Percentiles rank a stretch among this genome's conserved stretches.
These are phyloP conservation scores for Antheraea yamamai DNA, from an alignment of 2,888 invertebrate species.

Conservation along the genomic window DNA sequence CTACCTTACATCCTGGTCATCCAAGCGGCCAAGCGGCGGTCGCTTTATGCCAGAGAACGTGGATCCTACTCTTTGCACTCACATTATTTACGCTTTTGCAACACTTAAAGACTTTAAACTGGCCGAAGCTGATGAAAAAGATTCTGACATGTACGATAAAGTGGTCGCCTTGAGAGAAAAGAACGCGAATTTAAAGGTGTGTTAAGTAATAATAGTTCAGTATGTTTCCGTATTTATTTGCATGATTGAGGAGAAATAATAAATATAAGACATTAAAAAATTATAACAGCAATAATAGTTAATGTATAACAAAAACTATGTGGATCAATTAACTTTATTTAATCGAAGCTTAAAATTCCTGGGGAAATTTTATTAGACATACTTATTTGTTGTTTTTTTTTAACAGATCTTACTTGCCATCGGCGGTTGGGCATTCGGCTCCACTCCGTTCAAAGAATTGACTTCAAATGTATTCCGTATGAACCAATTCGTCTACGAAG, in stretches of 20 bases:
- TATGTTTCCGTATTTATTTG: background rate
- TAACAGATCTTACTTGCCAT: slow-evolving; percentile 90
- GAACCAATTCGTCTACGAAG: slow-evolving; percentile 97
- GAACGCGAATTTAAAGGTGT: slow-evolving; percentile 92
- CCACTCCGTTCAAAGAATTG: slow-evolving; percentile 95
- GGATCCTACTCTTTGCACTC: slow-evolving; percentile 94
- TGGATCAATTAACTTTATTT: background rate
- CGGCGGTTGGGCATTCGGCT: slow-evolving; percentile 98
- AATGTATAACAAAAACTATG: no score
- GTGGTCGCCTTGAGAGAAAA: slow-evolving; percentile 92
- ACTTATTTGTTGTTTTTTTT: slow-evolving; percentile 9
- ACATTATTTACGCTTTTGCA: slow-evolving; percentile 97
- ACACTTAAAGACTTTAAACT: slow-evolving; percentile 93
- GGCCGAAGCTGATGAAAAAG: slow-evolving; percentile 90
- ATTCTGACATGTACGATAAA: slow-evolving; percentile 92
- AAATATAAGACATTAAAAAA: no score
- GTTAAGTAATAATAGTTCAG: slow-evolving; percentile 6
- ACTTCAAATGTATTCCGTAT: slow-evolving; percentile 95
- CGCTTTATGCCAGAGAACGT: slow-evolving; percentile 95
- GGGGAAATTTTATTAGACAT: background rate
- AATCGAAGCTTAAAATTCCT: background rate
- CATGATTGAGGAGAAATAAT: no score
- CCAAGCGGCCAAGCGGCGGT: slow-evolving; percentile 93
- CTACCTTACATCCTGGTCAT: slow-evolving; percentile 98
- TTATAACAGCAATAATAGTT: no score